phyloP scores from a whole-genome alignment of 2,797 vertebrate genomes.

The Emys orbicularis region DNA sequence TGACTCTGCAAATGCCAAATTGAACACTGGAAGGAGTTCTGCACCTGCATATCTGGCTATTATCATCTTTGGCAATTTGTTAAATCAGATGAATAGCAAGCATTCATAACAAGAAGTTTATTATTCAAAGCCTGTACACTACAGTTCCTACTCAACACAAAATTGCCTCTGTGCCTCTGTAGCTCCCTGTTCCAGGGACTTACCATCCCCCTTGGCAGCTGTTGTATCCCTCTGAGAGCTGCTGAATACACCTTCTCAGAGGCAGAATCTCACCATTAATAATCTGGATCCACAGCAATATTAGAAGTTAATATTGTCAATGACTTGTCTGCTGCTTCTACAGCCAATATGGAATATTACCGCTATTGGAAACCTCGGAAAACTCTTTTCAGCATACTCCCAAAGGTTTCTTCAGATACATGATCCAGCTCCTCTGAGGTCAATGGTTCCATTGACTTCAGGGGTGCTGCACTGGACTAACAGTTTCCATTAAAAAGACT shows the following conservation, averaged over 20 bases:
- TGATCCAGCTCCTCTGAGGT: not conserved
- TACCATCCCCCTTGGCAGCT: slow-evolving; percentile 1
- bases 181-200: not conserved
- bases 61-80: slow-evolving; percentile 56
- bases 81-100: slow-evolving; percentile 52
- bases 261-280: not conserved
- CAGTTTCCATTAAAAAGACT: not conserved
- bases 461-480: not conserved
- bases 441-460: not conserved
- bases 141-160: slow-evolving; percentile 26
- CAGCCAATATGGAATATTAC: not conserved
- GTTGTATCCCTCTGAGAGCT: not conserved
- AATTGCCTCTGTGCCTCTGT: slow-evolving; percentile 36
- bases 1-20: slow-evolving; percentile 87
- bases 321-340: not conserved
- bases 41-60: slow-evolving; percentile 36
- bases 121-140: slow-evolving; percentile 55
- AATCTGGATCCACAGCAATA: not conserved
- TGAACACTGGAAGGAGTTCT: slow-evolving; percentile 32
- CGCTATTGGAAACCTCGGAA: not conserved
- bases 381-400: not conserved
- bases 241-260: not conserved
- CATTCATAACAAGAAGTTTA: slow-evolving; percentile 50
- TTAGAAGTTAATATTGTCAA: not conserved
- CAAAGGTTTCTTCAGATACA: not conserved